These are phyloP conservation scores for Pecten maximus DNA, from an alignment of 2,888 invertebrate species.

Conservation along the genomic window DNA sequence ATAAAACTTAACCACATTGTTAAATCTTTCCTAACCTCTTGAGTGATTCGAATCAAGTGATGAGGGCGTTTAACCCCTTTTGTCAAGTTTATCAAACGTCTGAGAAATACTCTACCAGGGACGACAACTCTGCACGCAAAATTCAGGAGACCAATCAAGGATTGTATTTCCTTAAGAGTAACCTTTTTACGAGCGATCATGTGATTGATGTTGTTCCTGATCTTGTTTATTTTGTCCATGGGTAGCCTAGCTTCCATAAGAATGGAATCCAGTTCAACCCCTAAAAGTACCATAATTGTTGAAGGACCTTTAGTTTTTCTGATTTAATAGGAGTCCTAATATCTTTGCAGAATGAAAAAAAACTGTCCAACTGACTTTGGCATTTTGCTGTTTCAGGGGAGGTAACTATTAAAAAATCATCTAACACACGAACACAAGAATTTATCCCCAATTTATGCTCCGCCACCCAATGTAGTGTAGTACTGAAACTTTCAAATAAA, in stretches of 20 bases:
- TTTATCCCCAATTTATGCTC: background rate
- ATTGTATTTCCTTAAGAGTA: background rate
- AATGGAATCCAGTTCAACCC: background rate
- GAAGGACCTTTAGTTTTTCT: background rate
- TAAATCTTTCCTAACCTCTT: background rate
- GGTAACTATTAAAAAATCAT: constrained; percentile 6
- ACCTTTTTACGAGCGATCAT: background rate
- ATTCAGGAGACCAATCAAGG: background rate
- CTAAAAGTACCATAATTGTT: background rate
- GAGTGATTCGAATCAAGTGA: background rate
- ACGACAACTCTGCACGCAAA: background rate
- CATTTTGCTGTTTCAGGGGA: background rate
- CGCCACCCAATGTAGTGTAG: background rate
- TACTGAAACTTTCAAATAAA: background rate
- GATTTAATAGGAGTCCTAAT: background rate
- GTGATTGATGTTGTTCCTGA: background rate
- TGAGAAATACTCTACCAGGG: background rate
- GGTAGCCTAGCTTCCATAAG: background rate
- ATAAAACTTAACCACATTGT: background rate
- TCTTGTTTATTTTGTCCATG: background rate
- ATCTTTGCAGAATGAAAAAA: background rate
- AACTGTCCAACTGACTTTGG: background rate
- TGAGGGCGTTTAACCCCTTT: background rate
- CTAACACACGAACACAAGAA: background rate
- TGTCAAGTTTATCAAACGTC: background rate